Conservation (phyloP, 2,797 vertebrate species). For the Darevskia nairensis region DNA sequence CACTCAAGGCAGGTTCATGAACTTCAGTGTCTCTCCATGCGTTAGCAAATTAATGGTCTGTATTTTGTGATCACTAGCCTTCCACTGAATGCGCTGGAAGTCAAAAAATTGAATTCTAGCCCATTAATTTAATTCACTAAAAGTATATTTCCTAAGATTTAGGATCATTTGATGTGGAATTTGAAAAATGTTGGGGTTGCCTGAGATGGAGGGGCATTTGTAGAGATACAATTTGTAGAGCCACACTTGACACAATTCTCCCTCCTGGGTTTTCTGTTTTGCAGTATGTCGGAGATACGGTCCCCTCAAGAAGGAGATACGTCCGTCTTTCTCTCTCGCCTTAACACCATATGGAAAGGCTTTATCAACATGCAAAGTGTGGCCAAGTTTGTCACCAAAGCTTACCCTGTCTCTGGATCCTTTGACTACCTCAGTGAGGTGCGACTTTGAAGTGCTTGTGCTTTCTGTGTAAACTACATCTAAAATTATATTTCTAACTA, state of each 20-base stretch:
- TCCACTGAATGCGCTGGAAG: neutral
- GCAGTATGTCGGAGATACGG: constrained; percentile 82
- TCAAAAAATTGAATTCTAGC: neutral
- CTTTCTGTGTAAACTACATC: constrained; percentile 8
- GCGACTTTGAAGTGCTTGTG: constrained; percentile 51
- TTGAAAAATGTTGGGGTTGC: neutral
- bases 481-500: constrained; percentile 22
- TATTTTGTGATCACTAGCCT: neutral
- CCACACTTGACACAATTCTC: neutral
- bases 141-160: neutral
- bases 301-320: constrained; percentile 86
- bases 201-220: neutral
- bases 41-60: neutral
- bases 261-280: constrained; percentile 71
- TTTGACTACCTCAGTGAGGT: constrained; percentile 93
- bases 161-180: neutral
- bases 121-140: neutral
- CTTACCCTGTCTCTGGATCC: constrained; percentile 92
- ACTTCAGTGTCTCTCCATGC: neutral
- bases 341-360: constrained; percentile 94
- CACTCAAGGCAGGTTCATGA: neutral
- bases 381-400: constrained; percentile 97
- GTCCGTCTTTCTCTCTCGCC: constrained; percentile 87
- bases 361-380: constrained; percentile 97
- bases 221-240: neutral